These are phyloP conservation scores for Notocelia uddmanniana DNA, from an alignment of 2,888 invertebrate species.

Conservation along the genomic window DNA sequence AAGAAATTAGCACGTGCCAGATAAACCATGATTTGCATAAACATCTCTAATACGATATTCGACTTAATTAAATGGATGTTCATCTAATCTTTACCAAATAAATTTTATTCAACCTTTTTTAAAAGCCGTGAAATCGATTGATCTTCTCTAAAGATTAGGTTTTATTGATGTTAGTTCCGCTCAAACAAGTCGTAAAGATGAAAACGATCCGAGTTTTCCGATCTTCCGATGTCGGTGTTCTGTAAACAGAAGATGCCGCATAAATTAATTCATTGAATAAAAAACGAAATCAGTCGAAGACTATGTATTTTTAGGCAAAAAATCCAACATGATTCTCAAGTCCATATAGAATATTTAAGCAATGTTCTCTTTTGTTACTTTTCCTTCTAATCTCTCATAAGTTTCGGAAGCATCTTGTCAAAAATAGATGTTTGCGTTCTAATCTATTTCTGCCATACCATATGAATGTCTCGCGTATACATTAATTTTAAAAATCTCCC, in stretches of 20 bases:
- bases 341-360: too few species aligned
- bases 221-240: background rate
- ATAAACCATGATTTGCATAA: slow-evolving; percentile 11
- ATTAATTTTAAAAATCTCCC: too few species aligned
- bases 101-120: background rate
- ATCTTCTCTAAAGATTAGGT: slow-evolving; percentile 22
- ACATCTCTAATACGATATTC: background rate
- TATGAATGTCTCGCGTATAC: too few species aligned
- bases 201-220: slow-evolving; percentile 26
- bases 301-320: too few species aligned
- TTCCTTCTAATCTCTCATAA: too few species aligned
- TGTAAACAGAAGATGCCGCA: background rate
- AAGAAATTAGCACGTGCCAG: background rate
- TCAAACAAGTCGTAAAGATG: slow-evolving; percentile 24
- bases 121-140: background rate
- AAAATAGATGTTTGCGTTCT: too few species aligned
- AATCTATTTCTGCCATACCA: too few species aligned
- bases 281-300: background rate
- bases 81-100: slow-evolving; percentile 5
- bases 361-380: too few species aligned
- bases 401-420: too few species aligned
- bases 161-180: slow-evolving; percentile 24
- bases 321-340: too few species aligned
- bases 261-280: background rate
- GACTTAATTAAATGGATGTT: slow-evolving; percentile 1